phyloP scores from a whole-genome alignment of 2,797 vertebrate species.

The Cetoscarus ocellatus region DNA sequence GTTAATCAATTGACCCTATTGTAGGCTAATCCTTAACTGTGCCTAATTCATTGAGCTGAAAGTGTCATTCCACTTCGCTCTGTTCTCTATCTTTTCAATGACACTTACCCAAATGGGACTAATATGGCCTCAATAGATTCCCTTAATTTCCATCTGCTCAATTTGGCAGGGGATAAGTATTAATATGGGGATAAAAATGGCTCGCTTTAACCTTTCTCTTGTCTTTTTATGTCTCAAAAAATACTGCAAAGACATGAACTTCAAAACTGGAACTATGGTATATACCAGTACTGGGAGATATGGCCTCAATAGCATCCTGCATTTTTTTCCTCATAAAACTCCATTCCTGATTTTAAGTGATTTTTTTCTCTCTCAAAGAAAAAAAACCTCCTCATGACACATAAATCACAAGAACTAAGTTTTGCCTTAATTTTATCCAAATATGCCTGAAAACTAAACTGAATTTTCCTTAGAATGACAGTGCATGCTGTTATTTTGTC shows the following conservation, averaged over 20 bases:
- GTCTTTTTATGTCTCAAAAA: conserved; percentile 47
- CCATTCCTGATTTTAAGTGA: too few relatives aligned
- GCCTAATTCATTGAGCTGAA: conserved; percentile 81
- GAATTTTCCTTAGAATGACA: too few relatives aligned
- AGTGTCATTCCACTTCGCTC: conserved; percentile 75
- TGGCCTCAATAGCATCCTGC: too few relatives aligned
- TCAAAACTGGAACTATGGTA: neutral
- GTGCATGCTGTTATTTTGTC: too few relatives aligned
- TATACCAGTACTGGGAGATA: too few relatives aligned
- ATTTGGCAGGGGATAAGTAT: conserved; percentile 71
- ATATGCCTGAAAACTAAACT: too few relatives aligned
- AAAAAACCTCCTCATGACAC: too few relatives aligned
- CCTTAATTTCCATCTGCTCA: conserved; percentile 81
- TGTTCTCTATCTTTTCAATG: conserved; percentile 80
- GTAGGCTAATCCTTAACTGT: conserved; percentile 79
- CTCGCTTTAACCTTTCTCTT: conserved; percentile 57
- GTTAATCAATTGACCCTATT: conserved; percentile 84
- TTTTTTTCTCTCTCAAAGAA: too few relatives aligned
- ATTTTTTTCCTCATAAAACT: too few relatives aligned
- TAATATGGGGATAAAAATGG: conserved; percentile 59
- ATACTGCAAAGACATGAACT: conserved; percentile 2
- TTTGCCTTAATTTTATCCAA: too few relatives aligned
- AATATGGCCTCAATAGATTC: conserved; percentile 78
- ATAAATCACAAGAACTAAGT: too few relatives aligned
- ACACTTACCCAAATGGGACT: conserved; percentile 82